Evolutionary conservation across 2,888 invertebrate species (phyloP).

Genomic region (Heliconius charithonia): DNA sequence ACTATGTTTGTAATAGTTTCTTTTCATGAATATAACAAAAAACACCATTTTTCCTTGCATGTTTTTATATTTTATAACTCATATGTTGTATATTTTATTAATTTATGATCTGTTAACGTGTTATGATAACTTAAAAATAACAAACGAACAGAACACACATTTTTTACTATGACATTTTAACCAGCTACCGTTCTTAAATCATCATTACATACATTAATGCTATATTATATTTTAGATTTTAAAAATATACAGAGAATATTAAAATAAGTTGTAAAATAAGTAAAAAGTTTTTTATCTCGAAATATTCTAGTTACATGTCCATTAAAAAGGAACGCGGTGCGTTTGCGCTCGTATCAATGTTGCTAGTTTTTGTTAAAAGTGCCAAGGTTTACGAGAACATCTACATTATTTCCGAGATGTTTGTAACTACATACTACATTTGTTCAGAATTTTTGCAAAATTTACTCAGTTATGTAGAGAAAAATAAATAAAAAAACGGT

Average conservation of each 20-base stretch:
- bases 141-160: too few relatives aligned
- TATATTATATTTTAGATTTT: background rate
- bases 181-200: too few relatives aligned
- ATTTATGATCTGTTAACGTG: too few relatives aligned
- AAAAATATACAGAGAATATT: background rate
- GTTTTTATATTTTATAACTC: too few relatives aligned
- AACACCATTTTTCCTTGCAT: too few relatives aligned
- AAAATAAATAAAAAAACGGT: too few relatives aligned
- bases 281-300: slow-evolving; percentile 14
- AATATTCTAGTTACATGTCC: slow-evolving; percentile 33
- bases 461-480: background rate
- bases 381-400: slow-evolving; percentile 34
- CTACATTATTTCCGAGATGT: slow-evolving; percentile 14
- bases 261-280: slow-evolving; percentile 1
- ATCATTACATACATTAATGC: too few relatives aligned
- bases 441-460: slow-evolving; percentile 11
- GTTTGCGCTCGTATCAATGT: slow-evolving; percentile 45
- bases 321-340: slow-evolving; percentile 41
- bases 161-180: too few relatives aligned
- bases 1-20: background rate
- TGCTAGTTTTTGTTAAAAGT: slow-evolving; percentile 47
- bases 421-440: slow-evolving; percentile 10
- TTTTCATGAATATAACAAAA: background rate
- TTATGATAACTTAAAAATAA: too few relatives aligned
- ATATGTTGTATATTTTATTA: too few relatives aligned